Evolutionary conservation across 2,797 vertebrate species (phyloP), one percentile per base, ranked within the genome.

Genomic region (Anguilla megastoma): DNA sequence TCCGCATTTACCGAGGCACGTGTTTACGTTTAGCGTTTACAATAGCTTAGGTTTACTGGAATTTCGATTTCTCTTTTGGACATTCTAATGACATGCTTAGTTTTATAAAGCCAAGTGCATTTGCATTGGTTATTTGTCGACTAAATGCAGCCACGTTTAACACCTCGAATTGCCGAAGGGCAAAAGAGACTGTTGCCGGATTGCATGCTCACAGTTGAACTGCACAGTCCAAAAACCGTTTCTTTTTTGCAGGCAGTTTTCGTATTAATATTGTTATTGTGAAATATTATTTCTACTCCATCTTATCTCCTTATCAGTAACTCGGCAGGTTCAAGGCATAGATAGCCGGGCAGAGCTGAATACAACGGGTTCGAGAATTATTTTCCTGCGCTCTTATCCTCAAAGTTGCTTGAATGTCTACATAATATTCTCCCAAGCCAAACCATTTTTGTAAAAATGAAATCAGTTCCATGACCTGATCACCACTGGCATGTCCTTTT

Each of bases 21-120:
- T 97, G 94, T 89, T 86, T 93, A 94, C 96, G 95, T 93, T 95
- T 95, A 95, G 96, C 97, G 96, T 97, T 98, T 97, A 96, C 96
- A 97, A 96, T 66, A 24, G 63, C 5, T n/a, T 45, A 45, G 41
- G 41, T 45, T 45, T 97, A 96, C 95, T 96, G 97, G 97, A 97
- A 97, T 97, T 97, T 96, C 96, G 95, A 95, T 95, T 91, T 93
- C 93, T 9, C 95, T 94, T 93, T 93, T 92, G 93, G 93, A 93
- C 94, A 94, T 93, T 95, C 93, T 95, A 79, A 36, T 18, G 16
- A 52, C 9, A 52, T 63, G 54, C 36, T 12, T 88, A 87, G 91
- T 90, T 90, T 90, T 85, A 14, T 79, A 45, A 45, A 45, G 33
- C 14, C 74, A 79, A 9, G 4, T 33, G 69, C 69, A 33, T 74